Conservation (phyloP, 2,113 vertebrate genomes). For the Carlito syrichta region DNA sequence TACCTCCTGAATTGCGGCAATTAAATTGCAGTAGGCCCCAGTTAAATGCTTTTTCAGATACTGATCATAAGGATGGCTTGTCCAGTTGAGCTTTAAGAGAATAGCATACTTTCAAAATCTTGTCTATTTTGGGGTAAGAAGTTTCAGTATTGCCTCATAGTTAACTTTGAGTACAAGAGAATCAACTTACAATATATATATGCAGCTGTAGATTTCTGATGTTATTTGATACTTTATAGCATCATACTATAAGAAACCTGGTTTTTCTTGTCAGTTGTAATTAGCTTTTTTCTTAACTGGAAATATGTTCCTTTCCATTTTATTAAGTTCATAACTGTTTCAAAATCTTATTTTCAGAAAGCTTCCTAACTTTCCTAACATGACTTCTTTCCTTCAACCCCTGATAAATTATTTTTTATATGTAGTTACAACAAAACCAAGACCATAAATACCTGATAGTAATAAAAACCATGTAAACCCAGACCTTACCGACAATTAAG, state of each 20-base stretch:
- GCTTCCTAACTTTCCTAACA: background rate
- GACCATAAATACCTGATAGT: background rate
- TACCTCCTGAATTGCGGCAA: conserved; percentile 24
- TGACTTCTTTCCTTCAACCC: background rate
- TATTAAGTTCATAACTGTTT: background rate
- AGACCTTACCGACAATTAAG: background rate
- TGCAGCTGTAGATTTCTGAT: background rate
- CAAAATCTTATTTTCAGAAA: background rate
- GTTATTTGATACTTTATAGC: background rate
- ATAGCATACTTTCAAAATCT: background rate
- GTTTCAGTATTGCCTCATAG: conserved; percentile 32
- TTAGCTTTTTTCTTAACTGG: background rate
- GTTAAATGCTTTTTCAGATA: conserved; percentile 13
- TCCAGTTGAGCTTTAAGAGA: background rate
- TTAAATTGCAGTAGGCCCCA: background rate
- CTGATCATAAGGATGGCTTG: background rate
- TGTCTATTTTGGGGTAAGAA: conserved; percentile 17
- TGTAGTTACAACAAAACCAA: background rate
- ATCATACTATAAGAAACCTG: background rate
- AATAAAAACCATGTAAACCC: background rate
- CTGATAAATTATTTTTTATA: background rate
- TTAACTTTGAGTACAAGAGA: background rate
- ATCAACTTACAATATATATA: background rate
- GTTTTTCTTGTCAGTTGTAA: conserved; percentile 21
- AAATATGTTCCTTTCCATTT: background rate